Evolutionary conservation across 2,888 invertebrate genomes (phyloP).

Genomic region (Teleiodes luculella): DNA sequence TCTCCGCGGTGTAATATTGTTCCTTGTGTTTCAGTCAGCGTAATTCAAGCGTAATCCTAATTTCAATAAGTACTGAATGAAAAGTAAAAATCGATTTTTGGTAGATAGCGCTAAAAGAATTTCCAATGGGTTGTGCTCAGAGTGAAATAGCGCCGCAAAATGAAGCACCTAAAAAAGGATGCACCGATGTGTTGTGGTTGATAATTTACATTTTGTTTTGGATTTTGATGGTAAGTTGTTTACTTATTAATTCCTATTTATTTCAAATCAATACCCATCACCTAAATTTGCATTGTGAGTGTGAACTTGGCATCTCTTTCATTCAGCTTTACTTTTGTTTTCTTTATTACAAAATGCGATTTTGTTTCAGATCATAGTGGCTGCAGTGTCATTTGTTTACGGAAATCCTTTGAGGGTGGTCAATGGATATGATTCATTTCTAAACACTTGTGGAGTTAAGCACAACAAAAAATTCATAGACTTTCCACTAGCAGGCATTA

Average conservation of each 20-base stretch:
- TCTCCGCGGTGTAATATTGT: no score
- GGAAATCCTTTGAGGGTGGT: slow-evolving; percentile 91
- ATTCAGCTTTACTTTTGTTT: no score
- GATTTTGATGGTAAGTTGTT: slow-evolving; percentile 89
- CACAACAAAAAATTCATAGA: slow-evolving; percentile 86
- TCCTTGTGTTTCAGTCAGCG: no score
- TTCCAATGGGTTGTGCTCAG: slow-evolving; percentile 82
- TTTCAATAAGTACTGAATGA: no score
- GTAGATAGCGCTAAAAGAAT: neutral
- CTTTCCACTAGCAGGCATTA: slow-evolving; percentile 87
- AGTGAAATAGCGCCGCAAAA: slow-evolving; percentile 82
- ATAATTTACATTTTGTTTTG: slow-evolving; percentile 88
- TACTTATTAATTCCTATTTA: no score
- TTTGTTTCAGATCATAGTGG: slow-evolving; percentile 84
- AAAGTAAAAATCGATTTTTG: no score
- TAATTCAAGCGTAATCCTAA: no score
- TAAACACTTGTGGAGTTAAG: slow-evolving; percentile 94
- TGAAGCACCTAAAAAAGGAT: slow-evolving; percentile 81
- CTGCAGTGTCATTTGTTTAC: slow-evolving; percentile 91
- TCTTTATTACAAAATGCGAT: no score
- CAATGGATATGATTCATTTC: slow-evolving; percentile 96
- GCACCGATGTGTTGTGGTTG: slow-evolving; percentile 91
- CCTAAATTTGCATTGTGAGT: no score
- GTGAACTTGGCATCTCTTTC: no score
- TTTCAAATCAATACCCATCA: no score